Conservation (phyloP, 2,888 invertebrate species). For the Lydus trimaculatus region DNA sequence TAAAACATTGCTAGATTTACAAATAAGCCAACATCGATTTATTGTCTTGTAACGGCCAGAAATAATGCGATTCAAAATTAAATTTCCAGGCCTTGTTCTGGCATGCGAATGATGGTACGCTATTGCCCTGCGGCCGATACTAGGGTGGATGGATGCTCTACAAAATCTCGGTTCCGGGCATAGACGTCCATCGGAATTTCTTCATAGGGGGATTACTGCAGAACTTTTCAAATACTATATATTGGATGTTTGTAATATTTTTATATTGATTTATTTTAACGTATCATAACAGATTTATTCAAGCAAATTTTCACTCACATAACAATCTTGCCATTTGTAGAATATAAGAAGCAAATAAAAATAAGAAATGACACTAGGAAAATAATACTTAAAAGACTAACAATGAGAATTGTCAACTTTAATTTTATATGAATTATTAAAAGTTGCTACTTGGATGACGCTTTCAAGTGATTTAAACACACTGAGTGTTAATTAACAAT, state of each 20-base stretch:
- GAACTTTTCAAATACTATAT: not conserved
- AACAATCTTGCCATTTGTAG: not conserved
- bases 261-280: not conserved
- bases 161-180: conserved; percentile 8
- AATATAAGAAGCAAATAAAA: not conserved
- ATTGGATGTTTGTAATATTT: conserved; percentile 3
- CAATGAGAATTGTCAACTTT: no score
- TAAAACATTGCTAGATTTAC: conserved; percentile 32
- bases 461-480: conserved; percentile 20
- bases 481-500: not conserved
- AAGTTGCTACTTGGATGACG: conserved; percentile 6
- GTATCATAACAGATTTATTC: not conserved
- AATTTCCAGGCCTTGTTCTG: conserved; percentile 53
- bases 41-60: conserved; percentile 55
- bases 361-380: not conserved
- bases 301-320: not conserved
- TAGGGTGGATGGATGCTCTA: conserved; percentile 29
- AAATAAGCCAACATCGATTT: conserved; percentile 51
- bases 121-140: conserved; percentile 42
- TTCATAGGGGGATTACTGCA: not conserved
- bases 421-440: conserved; percentile 8
- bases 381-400: not conserved
- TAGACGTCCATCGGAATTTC: conserved; percentile 5
- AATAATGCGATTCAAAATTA: conserved; percentile 58
- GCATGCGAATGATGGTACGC: conserved; percentile 53